Evolutionary conservation across 2,797 vertebrate genomes (phyloP).

Genomic region (Xiphorhynchus erythropygius): DNA sequence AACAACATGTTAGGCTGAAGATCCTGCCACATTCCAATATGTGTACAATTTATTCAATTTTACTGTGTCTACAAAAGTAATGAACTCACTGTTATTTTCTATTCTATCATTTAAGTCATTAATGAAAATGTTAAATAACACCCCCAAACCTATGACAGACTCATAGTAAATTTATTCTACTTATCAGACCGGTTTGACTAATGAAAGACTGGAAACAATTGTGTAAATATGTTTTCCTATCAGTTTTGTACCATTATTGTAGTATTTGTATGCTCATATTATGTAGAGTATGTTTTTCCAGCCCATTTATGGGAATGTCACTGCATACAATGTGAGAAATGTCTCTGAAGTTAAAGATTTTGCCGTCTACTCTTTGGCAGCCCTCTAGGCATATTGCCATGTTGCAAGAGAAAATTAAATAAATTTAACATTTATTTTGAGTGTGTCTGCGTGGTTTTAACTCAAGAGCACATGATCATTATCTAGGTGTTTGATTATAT

Average conservation of each 20-base stretch:
- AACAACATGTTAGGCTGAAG: background rate
- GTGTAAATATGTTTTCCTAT: background rate
- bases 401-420: background rate
- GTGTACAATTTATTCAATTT: background rate
- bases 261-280: background rate
- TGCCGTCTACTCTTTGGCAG: background rate
- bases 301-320: background rate
- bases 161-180: background rate
- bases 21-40: background rate
- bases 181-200: background rate
- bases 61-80: background rate
- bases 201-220: background rate
- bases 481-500: background rate
- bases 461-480: background rate
- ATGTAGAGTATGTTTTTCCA: background rate
- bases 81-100: background rate
- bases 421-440: background rate
- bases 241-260: background rate
- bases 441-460: background rate
- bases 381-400: background rate
- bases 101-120: background rate
- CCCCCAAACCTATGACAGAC: background rate
- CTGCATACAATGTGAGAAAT: accelerated
- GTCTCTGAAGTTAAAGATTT: background rate
- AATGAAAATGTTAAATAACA: background rate